These are phyloP conservation scores for Ctenomys sociabilis DNA, from an alignment of 2,113 vertebrate species.

Conservation along the genomic window DNA sequence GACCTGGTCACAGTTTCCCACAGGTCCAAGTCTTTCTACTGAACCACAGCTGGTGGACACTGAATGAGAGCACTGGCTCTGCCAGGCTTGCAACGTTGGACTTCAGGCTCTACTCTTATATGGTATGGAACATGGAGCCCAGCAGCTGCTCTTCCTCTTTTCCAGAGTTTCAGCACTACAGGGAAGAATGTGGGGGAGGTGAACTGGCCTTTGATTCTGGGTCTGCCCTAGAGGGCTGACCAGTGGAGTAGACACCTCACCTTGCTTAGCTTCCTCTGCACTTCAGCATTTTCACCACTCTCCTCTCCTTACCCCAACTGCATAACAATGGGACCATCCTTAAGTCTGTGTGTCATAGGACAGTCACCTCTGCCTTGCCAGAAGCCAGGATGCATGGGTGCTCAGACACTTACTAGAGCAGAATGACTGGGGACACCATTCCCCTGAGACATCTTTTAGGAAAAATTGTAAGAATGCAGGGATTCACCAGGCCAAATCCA, in stretches of 20 bases:
- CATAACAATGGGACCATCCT: not conserved
- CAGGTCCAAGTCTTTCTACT: not conserved
- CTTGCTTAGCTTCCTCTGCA: not conserved
- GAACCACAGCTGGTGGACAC: not conserved
- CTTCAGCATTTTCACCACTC: not conserved
- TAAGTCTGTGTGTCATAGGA: not conserved
- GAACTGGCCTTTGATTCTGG: not conserved
- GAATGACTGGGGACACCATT: not conserved
- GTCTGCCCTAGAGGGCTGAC: not conserved
- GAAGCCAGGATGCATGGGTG: too few relatives aligned
- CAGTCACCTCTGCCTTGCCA: not conserved
- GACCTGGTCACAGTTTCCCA: not conserved
- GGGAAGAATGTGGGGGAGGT: not conserved
- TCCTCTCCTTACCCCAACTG: not conserved
- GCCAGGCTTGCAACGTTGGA: not conserved
- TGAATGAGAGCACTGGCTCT: not conserved
- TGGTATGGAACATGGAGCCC: too few relatives aligned
- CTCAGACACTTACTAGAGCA: not conserved
- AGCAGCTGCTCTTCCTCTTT: not conserved
- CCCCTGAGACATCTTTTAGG: not conserved
- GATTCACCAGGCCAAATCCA: too few relatives aligned
- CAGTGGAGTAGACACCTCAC: not conserved
- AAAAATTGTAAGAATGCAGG: not conserved
- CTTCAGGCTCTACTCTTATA: not conserved
- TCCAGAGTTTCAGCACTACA: not conserved